Evolutionary conservation across 2,888 invertebrate species (phyloP).

Genomic region (Auanema sp.): DNA sequence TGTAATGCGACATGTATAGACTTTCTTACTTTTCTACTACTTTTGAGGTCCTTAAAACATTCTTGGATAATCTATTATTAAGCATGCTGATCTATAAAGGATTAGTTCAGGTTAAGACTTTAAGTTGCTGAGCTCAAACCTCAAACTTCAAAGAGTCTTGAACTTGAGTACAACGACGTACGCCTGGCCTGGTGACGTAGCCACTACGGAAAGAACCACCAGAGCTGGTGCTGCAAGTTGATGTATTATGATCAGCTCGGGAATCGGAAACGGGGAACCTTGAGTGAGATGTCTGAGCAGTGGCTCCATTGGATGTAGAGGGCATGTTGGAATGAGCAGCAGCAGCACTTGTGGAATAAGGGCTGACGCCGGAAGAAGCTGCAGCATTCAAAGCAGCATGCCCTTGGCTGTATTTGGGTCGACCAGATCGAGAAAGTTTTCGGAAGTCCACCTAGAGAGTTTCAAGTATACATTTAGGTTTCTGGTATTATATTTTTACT

Average conservation of each 20-base stretch:
- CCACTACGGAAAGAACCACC: conserved; percentile 47
- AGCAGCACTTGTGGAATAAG: conserved; percentile 43
- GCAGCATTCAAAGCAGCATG: conserved; percentile 49
- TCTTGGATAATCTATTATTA: conserved; percentile 73
- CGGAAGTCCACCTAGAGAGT: conserved; percentile 85
- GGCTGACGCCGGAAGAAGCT: conserved; percentile 38
- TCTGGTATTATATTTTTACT: conserved; percentile 66
- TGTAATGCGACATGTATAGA: background rate
- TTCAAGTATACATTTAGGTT: background rate
- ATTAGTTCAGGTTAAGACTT: background rate
- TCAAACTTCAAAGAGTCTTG: conserved; percentile 72
- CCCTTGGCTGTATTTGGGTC: conserved; percentile 61
- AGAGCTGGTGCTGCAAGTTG: conserved; percentile 18
- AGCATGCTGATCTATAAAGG: conserved; percentile 70
- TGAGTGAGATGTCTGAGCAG: background rate
- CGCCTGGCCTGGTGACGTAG: conserved; percentile 56
- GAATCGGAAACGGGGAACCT: background rate
- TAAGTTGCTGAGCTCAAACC: conserved; percentile 40
- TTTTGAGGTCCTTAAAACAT: conserved; percentile 88
- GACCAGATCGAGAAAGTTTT: conserved; percentile 76
- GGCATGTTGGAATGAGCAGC: conserved; percentile 46
- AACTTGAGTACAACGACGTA: conserved; percentile 60
- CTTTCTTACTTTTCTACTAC: conserved; percentile 84
- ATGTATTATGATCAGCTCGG: conserved; percentile 12
- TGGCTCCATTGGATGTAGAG: conserved; percentile 46